phyloP scores from a whole-genome alignment of 1,140 invertebrate genomes.

The Drosophila ohnishii region DNA sequence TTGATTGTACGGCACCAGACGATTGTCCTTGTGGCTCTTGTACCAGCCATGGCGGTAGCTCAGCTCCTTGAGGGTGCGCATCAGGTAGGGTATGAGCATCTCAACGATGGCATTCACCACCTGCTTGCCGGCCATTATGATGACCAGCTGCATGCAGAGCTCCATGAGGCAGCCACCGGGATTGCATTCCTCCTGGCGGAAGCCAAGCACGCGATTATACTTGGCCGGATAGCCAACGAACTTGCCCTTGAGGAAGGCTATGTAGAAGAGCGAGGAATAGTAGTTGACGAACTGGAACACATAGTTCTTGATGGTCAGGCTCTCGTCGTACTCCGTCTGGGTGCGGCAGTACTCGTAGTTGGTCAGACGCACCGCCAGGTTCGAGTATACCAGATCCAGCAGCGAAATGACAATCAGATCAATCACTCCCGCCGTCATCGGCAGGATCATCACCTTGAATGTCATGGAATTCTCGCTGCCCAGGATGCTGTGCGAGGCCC shows the following conservation, averaged over 20 bases:
- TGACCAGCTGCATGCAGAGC: conserved; percentile 91
- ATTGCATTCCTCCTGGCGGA: conserved; percentile 87
- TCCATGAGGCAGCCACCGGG: conserved; percentile 92
- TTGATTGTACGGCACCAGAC: conserved; percentile 84
- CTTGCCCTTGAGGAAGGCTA: conserved; percentile 93
- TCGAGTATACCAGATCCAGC: conserved; percentile 84
- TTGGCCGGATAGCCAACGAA: conserved; percentile 91
- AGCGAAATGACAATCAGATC: conserved; percentile 87
- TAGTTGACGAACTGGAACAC: conserved; percentile 95
- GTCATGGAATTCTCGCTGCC: conserved; percentile 84
- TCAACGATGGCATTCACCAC: conserved; percentile 91
- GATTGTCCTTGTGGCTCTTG: conserved; percentile 53
- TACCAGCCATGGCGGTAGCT: conserved; percentile 57
- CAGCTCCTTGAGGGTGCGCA: conserved; percentile 60
- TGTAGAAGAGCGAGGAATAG: conserved; percentile 93
- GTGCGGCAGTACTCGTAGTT: conserved; percentile 94
- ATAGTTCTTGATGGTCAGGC: conserved; percentile 93
- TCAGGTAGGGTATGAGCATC: conserved; percentile 88
- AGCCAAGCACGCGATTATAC: conserved; percentile 88
- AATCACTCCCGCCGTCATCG: conserved; percentile 88
- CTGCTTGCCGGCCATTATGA: conserved; percentile 95
- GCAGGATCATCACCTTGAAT: conserved; percentile 87
- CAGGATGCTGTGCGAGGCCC: conserved; percentile 86
- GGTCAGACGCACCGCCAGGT: conserved; percentile 84
- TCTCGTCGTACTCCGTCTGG: conserved; percentile 93